phyloP scores from a whole-genome alignment of 2,797 vertebrate genomes.

The Manis crassicaudata region DNA sequence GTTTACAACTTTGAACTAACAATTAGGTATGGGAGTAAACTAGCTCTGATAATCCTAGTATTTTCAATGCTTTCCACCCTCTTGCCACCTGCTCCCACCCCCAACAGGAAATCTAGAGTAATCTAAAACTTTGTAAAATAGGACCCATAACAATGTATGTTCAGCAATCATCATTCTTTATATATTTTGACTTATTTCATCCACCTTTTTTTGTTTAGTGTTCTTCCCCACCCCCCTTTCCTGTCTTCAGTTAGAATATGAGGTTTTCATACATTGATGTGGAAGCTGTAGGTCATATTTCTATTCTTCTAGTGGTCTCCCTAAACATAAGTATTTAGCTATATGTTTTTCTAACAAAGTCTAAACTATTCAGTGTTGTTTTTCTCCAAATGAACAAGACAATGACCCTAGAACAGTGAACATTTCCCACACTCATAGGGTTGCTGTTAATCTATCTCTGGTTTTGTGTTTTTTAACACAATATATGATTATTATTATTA shows the following conservation, averaged over 20 bases:
- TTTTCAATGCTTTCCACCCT: neutral
- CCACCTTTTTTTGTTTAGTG: neutral
- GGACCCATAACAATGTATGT: neutral
- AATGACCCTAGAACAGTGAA: neutral
- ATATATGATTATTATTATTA: neutral
- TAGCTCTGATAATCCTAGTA: neutral
- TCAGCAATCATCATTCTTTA: neutral
- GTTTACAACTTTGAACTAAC: neutral
- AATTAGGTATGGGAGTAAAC: neutral
- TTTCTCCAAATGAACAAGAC: slow-evolving; percentile 6
- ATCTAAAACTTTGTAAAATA: neutral
- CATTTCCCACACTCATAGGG: neutral
- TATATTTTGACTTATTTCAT: neutral
- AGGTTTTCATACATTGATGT: neutral
- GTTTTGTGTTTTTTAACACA: slow-evolving; percentile 36
- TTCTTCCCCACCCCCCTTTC: neutral
- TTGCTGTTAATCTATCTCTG: neutral
- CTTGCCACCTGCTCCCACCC: too few species aligned
- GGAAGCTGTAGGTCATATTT: neutral
- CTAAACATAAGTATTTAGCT: neutral
- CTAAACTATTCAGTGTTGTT: neutral
- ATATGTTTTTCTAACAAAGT: slow-evolving; percentile 18
- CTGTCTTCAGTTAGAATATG: neutral
- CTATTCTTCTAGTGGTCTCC: neutral
- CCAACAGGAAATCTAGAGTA: neutral